Evolutionary conservation across 1,140 invertebrate species (phyloP).

Genomic region (Phymorhynchus buccinoides): DNA sequence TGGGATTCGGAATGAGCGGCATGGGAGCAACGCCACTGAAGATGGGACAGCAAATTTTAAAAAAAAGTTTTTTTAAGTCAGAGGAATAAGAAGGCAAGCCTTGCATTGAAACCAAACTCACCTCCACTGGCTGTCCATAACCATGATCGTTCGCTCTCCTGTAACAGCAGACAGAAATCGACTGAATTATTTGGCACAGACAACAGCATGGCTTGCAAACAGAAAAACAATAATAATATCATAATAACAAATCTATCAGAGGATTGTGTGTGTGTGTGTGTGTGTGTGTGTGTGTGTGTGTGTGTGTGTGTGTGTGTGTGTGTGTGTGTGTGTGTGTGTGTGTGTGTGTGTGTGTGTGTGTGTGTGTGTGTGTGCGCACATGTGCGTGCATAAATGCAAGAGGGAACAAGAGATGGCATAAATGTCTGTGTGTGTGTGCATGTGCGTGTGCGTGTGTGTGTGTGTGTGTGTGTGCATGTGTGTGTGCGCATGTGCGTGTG

Average conservation of each 20-base stretch:
- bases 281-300: neutral
- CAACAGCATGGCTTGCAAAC: neutral
- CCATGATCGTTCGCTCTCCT: neutral
- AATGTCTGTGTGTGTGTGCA: too few relatives aligned
- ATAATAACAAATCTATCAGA: neutral
- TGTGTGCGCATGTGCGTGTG: too few relatives aligned
- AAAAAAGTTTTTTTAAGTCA: too few relatives aligned
- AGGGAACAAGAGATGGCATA: too few relatives aligned
- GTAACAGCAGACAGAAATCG: neutral
- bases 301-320: neutral
- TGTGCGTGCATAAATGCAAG: too few relatives aligned
- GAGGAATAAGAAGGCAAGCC: too few relatives aligned
- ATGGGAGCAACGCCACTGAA: too few relatives aligned
- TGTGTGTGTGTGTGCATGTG: too few relatives aligned
- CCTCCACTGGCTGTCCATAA: neutral
- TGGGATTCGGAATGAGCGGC: too few relatives aligned
- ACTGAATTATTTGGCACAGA: neutral
- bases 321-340: neutral
- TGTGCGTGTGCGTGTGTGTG: too few relatives aligned
- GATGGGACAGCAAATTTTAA: too few relatives aligned
- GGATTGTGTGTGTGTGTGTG: neutral
- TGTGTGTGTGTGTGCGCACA: neutral
- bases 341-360: neutral
- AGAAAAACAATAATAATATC: neutral
- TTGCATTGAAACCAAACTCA: too few relatives aligned